Conservation (phyloP, 2,888 invertebrate species). For the Cheilosia grossa region DNA sequence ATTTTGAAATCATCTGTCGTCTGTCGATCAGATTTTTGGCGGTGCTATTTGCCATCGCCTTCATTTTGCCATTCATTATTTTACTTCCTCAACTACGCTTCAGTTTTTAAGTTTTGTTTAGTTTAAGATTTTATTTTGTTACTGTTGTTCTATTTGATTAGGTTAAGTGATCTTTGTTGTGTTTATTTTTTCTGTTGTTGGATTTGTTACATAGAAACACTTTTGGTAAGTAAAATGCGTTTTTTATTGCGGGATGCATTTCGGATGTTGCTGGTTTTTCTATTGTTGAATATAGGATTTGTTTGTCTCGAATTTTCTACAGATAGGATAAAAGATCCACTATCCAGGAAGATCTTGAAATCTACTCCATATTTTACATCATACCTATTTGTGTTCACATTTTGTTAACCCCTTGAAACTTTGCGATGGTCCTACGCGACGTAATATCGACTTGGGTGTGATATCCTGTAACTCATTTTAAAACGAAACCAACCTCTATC, state of each 20-base stretch:
- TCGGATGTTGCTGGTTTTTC: neutral
- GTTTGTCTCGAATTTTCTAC: too few relatives aligned
- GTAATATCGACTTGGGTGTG: too few relatives aligned
- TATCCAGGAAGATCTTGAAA: too few relatives aligned
- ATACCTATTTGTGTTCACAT: too few relatives aligned
- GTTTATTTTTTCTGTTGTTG: slow-evolving; percentile 16
- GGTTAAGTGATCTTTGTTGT: slow-evolving; percentile 20
- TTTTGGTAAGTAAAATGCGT: slow-evolving; percentile 21
- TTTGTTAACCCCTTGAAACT: too few relatives aligned
- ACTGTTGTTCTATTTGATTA: slow-evolving; percentile 20
- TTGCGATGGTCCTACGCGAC: too few relatives aligned
- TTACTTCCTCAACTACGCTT: slow-evolving; percentile 38
- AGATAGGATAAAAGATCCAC: too few relatives aligned
- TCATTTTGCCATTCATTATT: slow-evolving; percentile 29
- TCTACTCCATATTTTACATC: too few relatives aligned
- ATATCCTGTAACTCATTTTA: too few relatives aligned
- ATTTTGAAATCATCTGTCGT: slow-evolving; percentile 63
- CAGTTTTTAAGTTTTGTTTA: slow-evolving; percentile 18
- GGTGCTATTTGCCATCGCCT: slow-evolving; percentile 47
- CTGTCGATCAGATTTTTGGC: slow-evolving; percentile 72
- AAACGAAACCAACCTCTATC: too few relatives aligned
- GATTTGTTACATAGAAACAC: slow-evolving; percentile 16
- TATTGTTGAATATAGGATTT: neutral
- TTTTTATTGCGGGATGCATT: neutral
- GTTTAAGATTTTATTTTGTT: slow-evolving; percentile 29